phyloP scores from a whole-genome alignment of 2,797 vertebrate species.

The Periparus ater region DNA sequence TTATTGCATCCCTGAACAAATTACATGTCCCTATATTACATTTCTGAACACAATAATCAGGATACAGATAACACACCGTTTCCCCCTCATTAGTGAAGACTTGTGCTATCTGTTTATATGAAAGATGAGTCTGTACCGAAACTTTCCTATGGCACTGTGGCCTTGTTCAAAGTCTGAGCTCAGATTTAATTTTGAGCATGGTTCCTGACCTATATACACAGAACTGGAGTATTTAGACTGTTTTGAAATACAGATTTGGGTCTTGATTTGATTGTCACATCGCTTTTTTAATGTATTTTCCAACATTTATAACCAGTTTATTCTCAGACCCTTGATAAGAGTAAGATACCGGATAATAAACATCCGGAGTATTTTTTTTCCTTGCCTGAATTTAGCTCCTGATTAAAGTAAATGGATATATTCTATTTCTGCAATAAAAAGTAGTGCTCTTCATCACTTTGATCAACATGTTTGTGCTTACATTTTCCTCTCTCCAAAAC shows the following conservation, averaged over 20 bases:
- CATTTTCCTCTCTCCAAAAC: not conserved
- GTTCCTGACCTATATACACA: not conserved
- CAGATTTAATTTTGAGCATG: not conserved
- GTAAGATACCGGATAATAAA: not conserved
- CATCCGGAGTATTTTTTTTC: not conserved
- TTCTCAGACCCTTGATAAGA: not conserved
- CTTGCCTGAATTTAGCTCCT: not conserved
- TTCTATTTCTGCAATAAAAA: not conserved
- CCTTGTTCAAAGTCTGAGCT: not conserved
- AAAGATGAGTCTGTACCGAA: not conserved
- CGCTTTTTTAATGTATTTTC: not conserved
- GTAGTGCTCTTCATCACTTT: not conserved
- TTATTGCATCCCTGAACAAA: not conserved
- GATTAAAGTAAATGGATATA: slow-evolving; percentile 18
- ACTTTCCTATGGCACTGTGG: not conserved
- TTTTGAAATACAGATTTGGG: slow-evolving; percentile 1
- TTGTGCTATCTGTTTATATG: not conserved
- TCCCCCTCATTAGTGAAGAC: not conserved
- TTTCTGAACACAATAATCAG: not conserved
- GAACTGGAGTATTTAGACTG: not conserved
- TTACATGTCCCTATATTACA: not conserved
- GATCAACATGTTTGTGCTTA: not conserved
- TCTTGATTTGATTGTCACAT: not conserved
- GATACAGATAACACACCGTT: not conserved
- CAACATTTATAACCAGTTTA: not conserved